phyloP scores from a whole-genome alignment of 2,113 vertebrate genomes.

The Oxyura jamaicensis region DNA sequence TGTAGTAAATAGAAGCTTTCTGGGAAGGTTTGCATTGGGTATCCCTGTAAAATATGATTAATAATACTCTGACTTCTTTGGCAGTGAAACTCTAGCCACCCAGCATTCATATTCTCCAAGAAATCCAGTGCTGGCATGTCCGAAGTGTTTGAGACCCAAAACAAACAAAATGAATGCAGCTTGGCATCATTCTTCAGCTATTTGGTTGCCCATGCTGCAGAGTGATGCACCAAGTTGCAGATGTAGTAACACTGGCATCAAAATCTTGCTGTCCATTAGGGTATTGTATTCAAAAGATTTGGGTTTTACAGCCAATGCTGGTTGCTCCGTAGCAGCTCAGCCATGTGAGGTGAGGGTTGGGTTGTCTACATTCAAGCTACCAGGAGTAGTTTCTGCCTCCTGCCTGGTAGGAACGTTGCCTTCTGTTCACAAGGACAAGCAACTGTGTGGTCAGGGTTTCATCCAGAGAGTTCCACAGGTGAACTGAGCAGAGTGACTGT shows the following conservation, averaged over 20 bases:
- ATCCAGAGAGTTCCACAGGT: background rate
- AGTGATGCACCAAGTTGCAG: background rate
- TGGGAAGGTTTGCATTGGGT: constrained; percentile 23
- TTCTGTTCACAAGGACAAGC: background rate
- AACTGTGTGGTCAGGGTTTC: background rate
- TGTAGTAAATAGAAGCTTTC: constrained; percentile 32
- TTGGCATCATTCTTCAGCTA: rapidly evolving
- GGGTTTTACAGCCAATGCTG: background rate
- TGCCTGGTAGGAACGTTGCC: background rate
- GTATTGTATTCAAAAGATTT: rapidly evolving
- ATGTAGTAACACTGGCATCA: background rate
- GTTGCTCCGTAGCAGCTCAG: background rate
- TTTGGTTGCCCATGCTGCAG: background rate
- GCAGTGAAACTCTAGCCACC: background rate
- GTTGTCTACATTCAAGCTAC: background rate
- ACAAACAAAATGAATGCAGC: background rate
- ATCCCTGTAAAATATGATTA: background rate
- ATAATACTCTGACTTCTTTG: background rate
- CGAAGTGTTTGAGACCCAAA: background rate
- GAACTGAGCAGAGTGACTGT: rapidly evolving
- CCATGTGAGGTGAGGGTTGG: background rate
- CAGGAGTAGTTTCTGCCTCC: background rate
- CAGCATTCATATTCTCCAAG: background rate
- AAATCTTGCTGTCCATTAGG: background rate
- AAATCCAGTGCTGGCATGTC: background rate